Percentiles rank a stretch among this genome's conserved stretches.
phyloP scores from a whole-genome alignment of 1,140 invertebrate genomes.

The Probaryconus sp. region DNA sequence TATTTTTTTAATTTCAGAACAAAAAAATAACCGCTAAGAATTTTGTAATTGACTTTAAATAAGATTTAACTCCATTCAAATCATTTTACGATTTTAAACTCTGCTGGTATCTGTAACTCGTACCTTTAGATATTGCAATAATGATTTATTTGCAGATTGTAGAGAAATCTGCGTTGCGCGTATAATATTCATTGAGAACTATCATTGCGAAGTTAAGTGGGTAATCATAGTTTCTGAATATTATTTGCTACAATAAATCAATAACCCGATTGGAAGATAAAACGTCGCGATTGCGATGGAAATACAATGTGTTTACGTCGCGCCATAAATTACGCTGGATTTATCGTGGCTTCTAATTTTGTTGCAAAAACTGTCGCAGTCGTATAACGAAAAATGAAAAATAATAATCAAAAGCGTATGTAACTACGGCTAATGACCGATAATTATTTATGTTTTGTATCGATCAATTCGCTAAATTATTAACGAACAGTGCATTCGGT shows the following conservation, averaged over 20 bases:
- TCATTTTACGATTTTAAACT: no score
- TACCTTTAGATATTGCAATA: constrained; percentile 53
- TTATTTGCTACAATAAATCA: constrained; percentile 54
- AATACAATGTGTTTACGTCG: constrained; percentile 53
- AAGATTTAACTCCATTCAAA: no score
- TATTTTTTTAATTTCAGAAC: no score
- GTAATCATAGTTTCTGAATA: constrained; percentile 58
- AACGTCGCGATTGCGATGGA: constrained; percentile 36
- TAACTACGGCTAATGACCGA: no score
- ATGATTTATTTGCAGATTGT: constrained; percentile 48
- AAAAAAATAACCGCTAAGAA: no score
- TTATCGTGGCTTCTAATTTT: constrained; percentile 49
- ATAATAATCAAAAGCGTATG: constrained; percentile 1
- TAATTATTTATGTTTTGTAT: no score
- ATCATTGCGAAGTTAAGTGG: constrained; percentile 51
- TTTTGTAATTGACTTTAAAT: no score
- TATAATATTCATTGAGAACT: constrained; percentile 43
- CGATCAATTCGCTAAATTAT: no score
- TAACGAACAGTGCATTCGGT: no score
- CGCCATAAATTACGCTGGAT: constrained; percentile 42
- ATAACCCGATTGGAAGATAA: constrained; percentile 44
- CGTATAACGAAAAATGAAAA: constrained; percentile 20
- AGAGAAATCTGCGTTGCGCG: constrained; percentile 5
- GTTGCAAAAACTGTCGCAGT: constrained; percentile 39
- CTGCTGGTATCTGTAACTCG: neutral